Evolutionary conservation across 1,140 invertebrate genomes (phyloP).

Genomic region (Cotesia chilonis): DNA sequence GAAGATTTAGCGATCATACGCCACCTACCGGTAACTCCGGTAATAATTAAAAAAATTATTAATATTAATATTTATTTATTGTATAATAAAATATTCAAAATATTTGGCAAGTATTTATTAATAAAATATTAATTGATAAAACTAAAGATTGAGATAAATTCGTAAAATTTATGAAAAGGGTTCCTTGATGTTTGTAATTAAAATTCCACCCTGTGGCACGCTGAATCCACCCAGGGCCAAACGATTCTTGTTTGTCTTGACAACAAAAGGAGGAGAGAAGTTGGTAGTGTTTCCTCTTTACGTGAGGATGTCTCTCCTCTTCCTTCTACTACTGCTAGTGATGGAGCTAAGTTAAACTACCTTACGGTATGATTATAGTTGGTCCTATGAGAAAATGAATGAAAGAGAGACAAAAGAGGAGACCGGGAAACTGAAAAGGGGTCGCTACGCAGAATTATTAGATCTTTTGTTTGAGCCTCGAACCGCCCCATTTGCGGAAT

Average conservation of each 20-base stretch:
- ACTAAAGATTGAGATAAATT: neutral
- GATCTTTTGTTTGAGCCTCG: slow-evolving; percentile 64
- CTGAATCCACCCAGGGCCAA: slow-evolving; percentile 45
- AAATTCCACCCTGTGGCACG: slow-evolving; percentile 56
- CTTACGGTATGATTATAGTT: neutral
- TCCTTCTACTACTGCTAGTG: too few relatives aligned
- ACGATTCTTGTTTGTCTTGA: slow-evolving; percentile 65
- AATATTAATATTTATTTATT: too few relatives aligned
- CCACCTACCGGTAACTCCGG: too few relatives aligned
- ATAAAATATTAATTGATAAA: too few relatives aligned
- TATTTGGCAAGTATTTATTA: too few relatives aligned
- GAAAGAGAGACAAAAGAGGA: slow-evolving; percentile 19
- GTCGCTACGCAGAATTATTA: slow-evolving; percentile 60
- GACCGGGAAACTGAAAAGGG: slow-evolving; percentile 36
- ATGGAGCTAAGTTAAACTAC: neutral
- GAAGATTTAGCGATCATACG: too few relatives aligned
- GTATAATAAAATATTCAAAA: too few relatives aligned
- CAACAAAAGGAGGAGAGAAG: slow-evolving; percentile 54
- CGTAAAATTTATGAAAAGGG: slow-evolving; percentile 46
- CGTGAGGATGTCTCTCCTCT: slow-evolving; percentile 37
- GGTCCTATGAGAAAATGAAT: slow-evolving; percentile 5
- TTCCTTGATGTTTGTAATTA: slow-evolving; percentile 62
- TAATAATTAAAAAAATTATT: too few relatives aligned
- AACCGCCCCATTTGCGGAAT: slow-evolving; percentile 64
- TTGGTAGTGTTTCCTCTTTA: slow-evolving; percentile 42